A percentile compares a stretch with the other conserved stretches of the same genome.
phyloP scores from a whole-genome alignment of 2,113 vertebrate genomes.

The Eolophus roseicapilla region DNA sequence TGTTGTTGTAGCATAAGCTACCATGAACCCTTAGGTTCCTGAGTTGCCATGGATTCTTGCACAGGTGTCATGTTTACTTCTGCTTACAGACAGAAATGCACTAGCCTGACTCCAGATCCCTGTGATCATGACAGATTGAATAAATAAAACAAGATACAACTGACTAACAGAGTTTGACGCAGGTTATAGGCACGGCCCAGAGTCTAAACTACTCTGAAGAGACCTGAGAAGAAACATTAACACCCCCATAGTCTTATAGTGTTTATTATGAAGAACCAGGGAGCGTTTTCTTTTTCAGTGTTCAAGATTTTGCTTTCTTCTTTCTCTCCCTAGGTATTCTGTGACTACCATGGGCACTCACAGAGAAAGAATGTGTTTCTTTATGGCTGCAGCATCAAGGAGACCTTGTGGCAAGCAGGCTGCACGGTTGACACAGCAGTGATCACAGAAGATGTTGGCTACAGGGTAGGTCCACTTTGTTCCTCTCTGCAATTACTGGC shows the following conservation, averaged over 20 bases:
- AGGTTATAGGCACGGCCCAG: not conserved
- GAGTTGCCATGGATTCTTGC: conserved; percentile 22
- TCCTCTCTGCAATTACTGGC: not conserved
- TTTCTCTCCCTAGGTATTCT: conserved; percentile 83
- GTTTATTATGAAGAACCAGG: not conserved
- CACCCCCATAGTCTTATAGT: not conserved
- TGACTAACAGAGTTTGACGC: not conserved
- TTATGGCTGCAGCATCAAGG: conserved; percentile 92
- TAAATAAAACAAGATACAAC: not conserved
- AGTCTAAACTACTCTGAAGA: not conserved
- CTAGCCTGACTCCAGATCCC: not conserved
- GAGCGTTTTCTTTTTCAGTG: not conserved
- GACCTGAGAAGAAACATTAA: not conserved
- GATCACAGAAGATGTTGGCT: conserved; percentile 84
- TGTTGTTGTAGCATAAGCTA: not conserved
- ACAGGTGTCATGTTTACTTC: conserved; percentile 37
- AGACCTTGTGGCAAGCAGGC: conserved; percentile 89
- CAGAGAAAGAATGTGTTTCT: conserved; percentile 92
- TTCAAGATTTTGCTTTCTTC: not conserved
- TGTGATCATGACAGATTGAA: conserved; percentile 1
- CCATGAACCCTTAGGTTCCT: not conserved
- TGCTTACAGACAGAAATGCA: not conserved
- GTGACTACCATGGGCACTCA: conserved; percentile 94
- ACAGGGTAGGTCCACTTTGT: conserved; percentile 75
- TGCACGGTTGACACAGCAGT: conserved; percentile 69